phyloP scores from a whole-genome alignment of 2,113 vertebrate genomes.

The Macquaria ambigua region DNA sequence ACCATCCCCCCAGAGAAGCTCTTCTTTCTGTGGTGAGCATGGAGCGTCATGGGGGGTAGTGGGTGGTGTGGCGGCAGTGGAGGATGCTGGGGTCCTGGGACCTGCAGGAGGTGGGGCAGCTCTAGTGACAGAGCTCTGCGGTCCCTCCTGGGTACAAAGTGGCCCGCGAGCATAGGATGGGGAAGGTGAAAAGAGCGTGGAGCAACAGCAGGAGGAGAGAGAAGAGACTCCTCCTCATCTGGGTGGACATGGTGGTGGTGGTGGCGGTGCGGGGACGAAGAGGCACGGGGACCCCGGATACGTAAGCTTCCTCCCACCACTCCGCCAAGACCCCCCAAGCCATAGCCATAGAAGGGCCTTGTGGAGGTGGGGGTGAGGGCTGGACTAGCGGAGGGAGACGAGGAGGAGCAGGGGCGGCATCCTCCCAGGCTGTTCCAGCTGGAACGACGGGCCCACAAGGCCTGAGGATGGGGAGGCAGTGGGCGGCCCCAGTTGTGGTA shows the following conservation, averaged over 20 bases:
- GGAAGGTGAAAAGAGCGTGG: slow-evolving; percentile 71
- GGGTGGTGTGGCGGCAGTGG: slow-evolving; percentile 51
- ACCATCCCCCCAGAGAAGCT: slow-evolving; percentile 77
- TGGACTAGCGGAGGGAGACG: slow-evolving; percentile 71
- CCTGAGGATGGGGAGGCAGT: slow-evolving; percentile 64
- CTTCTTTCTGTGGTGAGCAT: slow-evolving; percentile 79
- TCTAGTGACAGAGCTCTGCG: slow-evolving; percentile 94
- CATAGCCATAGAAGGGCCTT: slow-evolving; percentile 81
- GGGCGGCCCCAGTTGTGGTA: slow-evolving; percentile 90
- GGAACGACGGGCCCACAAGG: slow-evolving; percentile 92
- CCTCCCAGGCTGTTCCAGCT: slow-evolving; percentile 94
- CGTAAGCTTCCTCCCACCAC: slow-evolving; percentile 81
- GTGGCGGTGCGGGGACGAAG: slow-evolving; percentile 69
- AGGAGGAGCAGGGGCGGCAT: slow-evolving; percentile 68
- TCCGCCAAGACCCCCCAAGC: slow-evolving; percentile 68
- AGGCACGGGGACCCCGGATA: slow-evolving; percentile 84
- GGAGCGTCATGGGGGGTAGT: slow-evolving; percentile 35
- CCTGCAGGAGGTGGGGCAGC: slow-evolving; percentile 89
- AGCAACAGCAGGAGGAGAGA: slow-evolving; percentile 78
- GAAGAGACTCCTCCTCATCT: slow-evolving; percentile 91
- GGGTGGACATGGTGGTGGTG: slow-evolving; percentile 77
- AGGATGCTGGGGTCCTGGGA: slow-evolving; percentile 68
- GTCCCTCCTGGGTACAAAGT: slow-evolving; percentile 81
- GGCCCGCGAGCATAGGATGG: slow-evolving; percentile 75
- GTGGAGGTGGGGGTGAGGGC: slow-evolving; percentile 55